These are phyloP conservation scores for Matsumyia berberina DNA, from an alignment of 2,888 invertebrate genomes.

Conservation along the genomic window DNA sequence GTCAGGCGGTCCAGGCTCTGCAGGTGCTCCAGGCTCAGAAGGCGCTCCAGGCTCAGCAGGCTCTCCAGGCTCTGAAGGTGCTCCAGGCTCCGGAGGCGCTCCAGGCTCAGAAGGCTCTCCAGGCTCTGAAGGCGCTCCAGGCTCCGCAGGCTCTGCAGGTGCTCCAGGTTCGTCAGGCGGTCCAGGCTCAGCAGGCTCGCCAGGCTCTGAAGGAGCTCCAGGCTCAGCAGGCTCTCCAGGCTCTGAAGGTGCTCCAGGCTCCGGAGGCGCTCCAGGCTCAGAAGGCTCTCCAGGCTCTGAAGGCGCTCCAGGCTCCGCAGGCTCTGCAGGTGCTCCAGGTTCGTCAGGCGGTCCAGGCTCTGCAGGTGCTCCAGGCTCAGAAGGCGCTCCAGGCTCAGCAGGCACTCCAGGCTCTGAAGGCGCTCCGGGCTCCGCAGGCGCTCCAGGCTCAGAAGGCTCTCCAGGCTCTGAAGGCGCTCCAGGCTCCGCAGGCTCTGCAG, in stretches of 20 bases:
- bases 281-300: background rate
- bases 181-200: background rate
- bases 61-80: background rate
- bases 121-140: background rate
- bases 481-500: constrained; percentile 6
- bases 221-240: background rate
- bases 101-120: constrained; percentile 4
- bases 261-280: background rate
- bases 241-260: background rate
- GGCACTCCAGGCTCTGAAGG: background rate
- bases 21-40: background rate
- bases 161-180: background rate
- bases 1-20: background rate
- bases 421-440: background rate
- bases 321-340: background rate
- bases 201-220: constrained; percentile 4
- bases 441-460: background rate
- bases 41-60: constrained; percentile 16
- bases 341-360: background rate
- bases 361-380: background rate
- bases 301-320: background rate
- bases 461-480: background rate
- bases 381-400: background rate
- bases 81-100: background rate
- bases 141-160: background rate